Conservation (phyloP, 2,113 vertebrate genomes). For the Pachyramphus minor region DNA sequence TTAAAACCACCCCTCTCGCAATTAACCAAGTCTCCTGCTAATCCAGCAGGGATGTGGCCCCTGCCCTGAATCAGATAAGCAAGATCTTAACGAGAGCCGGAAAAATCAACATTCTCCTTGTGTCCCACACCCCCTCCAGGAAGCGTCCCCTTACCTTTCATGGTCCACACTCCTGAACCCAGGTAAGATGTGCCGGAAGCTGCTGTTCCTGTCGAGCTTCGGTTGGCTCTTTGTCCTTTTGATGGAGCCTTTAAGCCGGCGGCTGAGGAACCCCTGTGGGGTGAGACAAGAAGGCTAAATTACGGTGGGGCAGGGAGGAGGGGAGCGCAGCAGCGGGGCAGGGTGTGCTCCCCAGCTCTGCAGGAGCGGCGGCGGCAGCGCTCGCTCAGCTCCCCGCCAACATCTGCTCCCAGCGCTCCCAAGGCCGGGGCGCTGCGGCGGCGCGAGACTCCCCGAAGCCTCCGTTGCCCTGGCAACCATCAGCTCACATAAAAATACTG, state of each 20-base stretch:
- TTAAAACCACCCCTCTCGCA: not conserved
- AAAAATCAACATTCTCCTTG: not conserved
- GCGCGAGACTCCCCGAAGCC: slow-evolving; percentile 79
- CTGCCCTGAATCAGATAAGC: not conserved
- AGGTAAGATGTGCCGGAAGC: slow-evolving; percentile 96
- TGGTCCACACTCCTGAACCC: slow-evolving; percentile 93
- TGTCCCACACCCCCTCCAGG: not conserved
- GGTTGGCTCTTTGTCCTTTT: slow-evolving; percentile 99
- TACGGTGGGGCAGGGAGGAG: not conserved
- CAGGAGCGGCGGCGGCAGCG: slow-evolving; percentile 10
- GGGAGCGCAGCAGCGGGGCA: not conserved
- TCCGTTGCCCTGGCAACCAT: slow-evolving; percentile 85
- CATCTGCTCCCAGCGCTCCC: slow-evolving; percentile 60
- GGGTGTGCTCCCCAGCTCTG: not conserved
- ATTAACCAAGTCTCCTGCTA: slow-evolving; percentile 26
- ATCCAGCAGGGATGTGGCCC: not conserved
- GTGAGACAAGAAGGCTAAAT: slow-evolving; percentile 70
- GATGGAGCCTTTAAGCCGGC: slow-evolving; percentile 94
- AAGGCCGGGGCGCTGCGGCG: slow-evolving; percentile 62
- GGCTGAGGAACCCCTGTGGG: slow-evolving; percentile 88
- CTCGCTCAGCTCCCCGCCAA: not conserved
- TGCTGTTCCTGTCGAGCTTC: slow-evolving; percentile 97
- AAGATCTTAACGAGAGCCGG: not conserved
- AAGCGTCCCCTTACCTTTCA: slow-evolving; percentile 81
- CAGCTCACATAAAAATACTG: slow-evolving; percentile 69